phyloP scores from a whole-genome alignment of 2,888 invertebrate genomes.

The Ferdinandea cuprea region DNA sequence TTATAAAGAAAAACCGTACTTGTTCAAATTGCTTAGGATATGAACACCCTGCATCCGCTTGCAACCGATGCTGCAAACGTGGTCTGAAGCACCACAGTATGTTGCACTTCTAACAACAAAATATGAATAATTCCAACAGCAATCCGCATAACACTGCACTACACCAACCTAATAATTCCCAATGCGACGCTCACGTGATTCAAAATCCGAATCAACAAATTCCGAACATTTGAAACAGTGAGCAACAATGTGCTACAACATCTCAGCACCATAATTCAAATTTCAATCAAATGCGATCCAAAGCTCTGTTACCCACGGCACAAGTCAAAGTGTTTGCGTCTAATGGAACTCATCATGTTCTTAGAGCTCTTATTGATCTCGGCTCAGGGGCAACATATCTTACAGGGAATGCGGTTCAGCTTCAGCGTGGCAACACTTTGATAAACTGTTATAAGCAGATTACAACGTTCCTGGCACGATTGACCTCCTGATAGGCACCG shows the following conservation, averaged over 20 bases:
- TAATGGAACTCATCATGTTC: neutral
- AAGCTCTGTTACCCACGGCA: too few relatives aligned
- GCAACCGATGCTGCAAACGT: too few relatives aligned
- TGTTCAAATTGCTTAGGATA: constrained; percentile 6
- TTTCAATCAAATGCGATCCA: neutral
- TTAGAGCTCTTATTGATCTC: constrained; percentile 9
- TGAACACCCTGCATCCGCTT: too few relatives aligned
- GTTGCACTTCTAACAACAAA: too few relatives aligned
- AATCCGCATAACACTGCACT: too few relatives aligned
- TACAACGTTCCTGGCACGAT: constrained; percentile 22
- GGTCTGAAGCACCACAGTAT: too few relatives aligned
- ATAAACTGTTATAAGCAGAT: constrained; percentile 9
- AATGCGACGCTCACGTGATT: too few relatives aligned
- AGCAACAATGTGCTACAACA: neutral
- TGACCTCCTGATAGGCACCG: constrained; percentile 19
- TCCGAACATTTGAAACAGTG: neutral
- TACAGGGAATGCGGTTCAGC: neutral
- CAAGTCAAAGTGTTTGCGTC: neutral
- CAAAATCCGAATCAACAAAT: too few relatives aligned
- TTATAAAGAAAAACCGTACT: neutral
- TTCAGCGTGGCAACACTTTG: constrained; percentile 2
- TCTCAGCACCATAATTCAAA: neutral
- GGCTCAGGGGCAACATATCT: constrained; percentile 16
- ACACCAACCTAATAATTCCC: too few relatives aligned
- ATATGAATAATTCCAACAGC: too few relatives aligned